phyloP scores from a whole-genome alignment of 2,888 invertebrate genomes.

The Urechis unicinctus region DNA sequence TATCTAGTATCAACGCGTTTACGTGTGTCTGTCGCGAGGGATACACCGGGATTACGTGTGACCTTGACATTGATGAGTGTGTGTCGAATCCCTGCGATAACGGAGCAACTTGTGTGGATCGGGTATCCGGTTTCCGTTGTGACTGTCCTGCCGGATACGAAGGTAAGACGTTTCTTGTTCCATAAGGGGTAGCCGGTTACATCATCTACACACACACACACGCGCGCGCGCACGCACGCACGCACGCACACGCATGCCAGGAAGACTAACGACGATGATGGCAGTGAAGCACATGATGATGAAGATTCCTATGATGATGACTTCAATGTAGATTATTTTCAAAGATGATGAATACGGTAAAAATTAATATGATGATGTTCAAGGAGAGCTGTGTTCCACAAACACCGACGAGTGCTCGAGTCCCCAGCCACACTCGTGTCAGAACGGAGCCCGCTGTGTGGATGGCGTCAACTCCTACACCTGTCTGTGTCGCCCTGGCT shows the following conservation, averaged over 20 bases:
- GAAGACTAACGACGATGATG: no score
- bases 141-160: constrained; percentile 38
- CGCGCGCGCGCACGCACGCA: no score
- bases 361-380: no score
- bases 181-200: no score
- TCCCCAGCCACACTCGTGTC: constrained; percentile 17
- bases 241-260: no score
- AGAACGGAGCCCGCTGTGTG: constrained; percentile 50
- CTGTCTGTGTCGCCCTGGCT: constrained; percentile 55
- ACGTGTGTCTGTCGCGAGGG: constrained; percentile 57
- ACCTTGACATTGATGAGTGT: constrained; percentile 94
- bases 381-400: constrained; percentile 20
- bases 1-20: constrained; percentile 40
- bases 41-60: constrained; percentile 72
- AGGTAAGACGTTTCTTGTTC: constrained; percentile 50
- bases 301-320: no score
- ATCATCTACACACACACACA: no score
- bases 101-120: constrained; percentile 74
- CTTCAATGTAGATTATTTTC: no score
- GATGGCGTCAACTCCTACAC: constrained; percentile 59
- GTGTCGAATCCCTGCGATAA: constrained; percentile 77
- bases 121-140: constrained; percentile 61
- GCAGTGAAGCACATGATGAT: no score
- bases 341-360: no score
- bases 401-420: constrained; percentile 30